Conservation (phyloP, 2,888 invertebrate species). For the Meiosimyza platycephala region DNA sequence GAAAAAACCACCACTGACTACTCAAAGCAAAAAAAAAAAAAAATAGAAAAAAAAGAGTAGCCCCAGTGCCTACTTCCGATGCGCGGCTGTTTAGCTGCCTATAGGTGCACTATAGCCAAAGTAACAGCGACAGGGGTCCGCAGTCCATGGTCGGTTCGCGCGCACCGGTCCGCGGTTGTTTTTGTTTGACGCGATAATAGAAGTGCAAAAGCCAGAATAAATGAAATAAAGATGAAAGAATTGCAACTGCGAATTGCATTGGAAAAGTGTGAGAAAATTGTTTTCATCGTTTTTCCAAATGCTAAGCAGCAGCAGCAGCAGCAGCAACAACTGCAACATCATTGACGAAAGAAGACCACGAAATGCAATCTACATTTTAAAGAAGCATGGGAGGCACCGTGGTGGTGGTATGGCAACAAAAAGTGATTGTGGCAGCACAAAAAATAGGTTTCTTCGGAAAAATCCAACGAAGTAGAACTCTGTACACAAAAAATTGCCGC, state of each 20-base stretch:
- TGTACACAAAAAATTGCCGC: slow-evolving; percentile 18
- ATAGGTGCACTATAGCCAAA: background rate
- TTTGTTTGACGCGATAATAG: slow-evolving; percentile 28
- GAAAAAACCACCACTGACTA: background rate
- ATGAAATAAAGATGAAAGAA: slow-evolving; percentile 9
- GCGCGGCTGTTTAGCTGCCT: background rate
- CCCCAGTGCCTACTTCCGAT: slow-evolving; percentile 40
- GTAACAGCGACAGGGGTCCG: too few species aligned
- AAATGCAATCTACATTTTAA: slow-evolving; percentile 13
- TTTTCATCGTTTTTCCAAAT: slow-evolving; percentile 24
- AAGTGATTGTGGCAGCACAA: background rate
- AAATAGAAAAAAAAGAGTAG: slow-evolving; percentile 4
- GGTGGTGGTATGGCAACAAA: too few species aligned
- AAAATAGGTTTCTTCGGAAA: slow-evolving; percentile 15
- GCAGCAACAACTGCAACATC: background rate
- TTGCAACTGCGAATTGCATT: slow-evolving; percentile 12
- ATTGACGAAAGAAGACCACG: background rate
- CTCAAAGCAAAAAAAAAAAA: background rate
- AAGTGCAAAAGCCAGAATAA: too few species aligned
- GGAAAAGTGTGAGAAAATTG: slow-evolving; percentile 40
- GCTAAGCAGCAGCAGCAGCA: slow-evolving; percentile 24
- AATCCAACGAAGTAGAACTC: slow-evolving; percentile 16
- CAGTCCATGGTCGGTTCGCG: background rate
- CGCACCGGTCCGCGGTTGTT: slow-evolving; percentile 24
- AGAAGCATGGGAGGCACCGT: too few species aligned